These are phyloP conservation scores for Leptopilina drosophilae DNA, from an alignment of 2,888 invertebrate genomes.

Conservation along the genomic window DNA sequence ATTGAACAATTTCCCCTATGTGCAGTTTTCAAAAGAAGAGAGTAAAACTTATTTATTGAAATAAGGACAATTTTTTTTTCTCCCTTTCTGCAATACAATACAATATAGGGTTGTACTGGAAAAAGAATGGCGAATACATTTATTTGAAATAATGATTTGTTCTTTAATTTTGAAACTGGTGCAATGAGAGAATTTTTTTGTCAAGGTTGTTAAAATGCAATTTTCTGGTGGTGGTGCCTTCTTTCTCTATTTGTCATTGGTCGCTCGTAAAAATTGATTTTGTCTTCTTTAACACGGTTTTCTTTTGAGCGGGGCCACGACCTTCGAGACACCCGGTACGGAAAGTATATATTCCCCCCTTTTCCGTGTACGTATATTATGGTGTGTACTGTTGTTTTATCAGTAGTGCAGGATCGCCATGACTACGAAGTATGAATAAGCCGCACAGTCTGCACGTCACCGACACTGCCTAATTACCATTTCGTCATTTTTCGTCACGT, in stretches of 20 bases:
- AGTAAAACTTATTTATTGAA: too few species aligned
- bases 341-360: constrained; percentile 62
- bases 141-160: too few species aligned
- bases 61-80: too few species aligned
- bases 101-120: too few species aligned
- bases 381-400: constrained; percentile 75
- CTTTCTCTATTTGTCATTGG: constrained; percentile 12
- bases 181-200: not conserved
- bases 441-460: constrained; percentile 63
- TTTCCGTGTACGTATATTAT: constrained; percentile 69
- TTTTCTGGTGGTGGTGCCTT: not conserved
- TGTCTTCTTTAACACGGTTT: constrained; percentile 31
- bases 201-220: not conserved
- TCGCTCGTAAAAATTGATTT: constrained; percentile 27
- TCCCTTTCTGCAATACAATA: too few species aligned
- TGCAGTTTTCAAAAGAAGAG: too few species aligned
- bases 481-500: constrained; percentile 68
- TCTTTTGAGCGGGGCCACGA: constrained; percentile 18
- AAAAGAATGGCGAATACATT: too few species aligned
- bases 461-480: constrained; percentile 70
- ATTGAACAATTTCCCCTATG: too few species aligned
- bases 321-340: constrained; percentile 64
- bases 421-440: constrained; percentile 74
- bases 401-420: constrained; percentile 76
- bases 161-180: not conserved